A percentile compares a stretch with the other conserved stretches of the same genome.
phyloP scores from a whole-genome alignment of 1,140 invertebrate genomes.

The Leptinotarsa lineolata region DNA sequence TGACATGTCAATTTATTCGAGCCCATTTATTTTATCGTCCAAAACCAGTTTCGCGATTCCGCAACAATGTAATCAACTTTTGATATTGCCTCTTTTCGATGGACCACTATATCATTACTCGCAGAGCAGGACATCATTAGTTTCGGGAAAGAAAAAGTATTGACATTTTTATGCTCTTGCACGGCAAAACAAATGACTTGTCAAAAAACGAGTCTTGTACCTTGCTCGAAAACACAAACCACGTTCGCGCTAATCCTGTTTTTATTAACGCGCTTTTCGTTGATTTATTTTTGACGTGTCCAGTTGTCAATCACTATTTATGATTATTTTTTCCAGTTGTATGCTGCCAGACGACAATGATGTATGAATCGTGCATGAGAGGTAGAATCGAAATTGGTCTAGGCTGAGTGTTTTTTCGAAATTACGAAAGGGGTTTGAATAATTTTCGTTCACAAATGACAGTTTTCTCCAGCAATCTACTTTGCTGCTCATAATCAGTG shows the following conservation, averaged over 20 bases:
- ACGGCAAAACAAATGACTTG: conserved; percentile 20
- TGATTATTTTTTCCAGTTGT: neutral
- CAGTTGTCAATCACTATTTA: conserved; percentile 5
- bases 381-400: no score
- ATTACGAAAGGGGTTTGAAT: no score
- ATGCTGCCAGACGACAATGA: neutral
- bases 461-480: no score
- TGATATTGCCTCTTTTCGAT: conserved; percentile 14
- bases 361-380: neutral
- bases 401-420: no score
- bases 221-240: conserved; percentile 9
- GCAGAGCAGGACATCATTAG: neutral
- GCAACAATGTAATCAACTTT: conserved; percentile 22
- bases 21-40: conserved; percentile 7
- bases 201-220: conserved; percentile 18
- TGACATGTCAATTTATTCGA: conserved; percentile 27
- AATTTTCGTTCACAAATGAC: no score
- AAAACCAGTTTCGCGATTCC: conserved; percentile 13
- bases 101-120: neutral
- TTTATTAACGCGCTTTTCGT: neutral
- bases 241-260: conserved; percentile 10
- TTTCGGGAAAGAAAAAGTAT: neutral
- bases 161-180: conserved; percentile 17
- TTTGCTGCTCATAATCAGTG: no score
- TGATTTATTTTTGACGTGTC: conserved; percentile 1